Base-by-base conservation (phyloP, 2,888 invertebrate species). In the Phengaris alcon region DNA sequence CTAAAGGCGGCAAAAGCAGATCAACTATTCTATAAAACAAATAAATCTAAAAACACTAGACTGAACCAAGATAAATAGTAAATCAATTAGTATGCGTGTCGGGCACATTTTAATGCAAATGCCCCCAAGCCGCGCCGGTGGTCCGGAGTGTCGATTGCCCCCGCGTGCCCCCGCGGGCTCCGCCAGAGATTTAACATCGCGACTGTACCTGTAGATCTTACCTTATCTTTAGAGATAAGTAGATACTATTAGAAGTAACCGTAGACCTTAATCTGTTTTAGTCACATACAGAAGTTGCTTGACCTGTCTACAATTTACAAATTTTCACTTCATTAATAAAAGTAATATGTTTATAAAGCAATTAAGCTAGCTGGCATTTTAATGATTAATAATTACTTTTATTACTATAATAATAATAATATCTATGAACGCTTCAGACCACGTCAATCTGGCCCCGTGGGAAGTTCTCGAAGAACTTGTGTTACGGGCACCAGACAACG, bases 31-130 rank as follows among this genome's bases (percentile, higher is more conserved):
- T 52, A 52, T 52, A 52, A 10, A 52, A 10, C 10, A 52, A 52
- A 52, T 52, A 52, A 52, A 10, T 52, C 9, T 22, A 44, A 64
- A 75, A 75, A 68, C 54, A 35, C 35, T 35, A 35, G 35, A 35
- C 73, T 76, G 76, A 74, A 73, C 46, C 51, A 15, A 70, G 15
- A 64, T 48, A 51, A 76, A 69, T 75, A 48, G 68, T 74, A 48
- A 82, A 87, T 88, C 90, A 90, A 90, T 91, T 91, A 91, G 88
- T 86, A 88, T 86, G 85, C 87, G 88, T 89, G 90, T 89, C 85
- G 81, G 79, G 48, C 80, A 86, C 87, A 90, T 91, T 91, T 90
- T 90, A 90, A 91, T 91, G 91, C 88, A 85, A 91, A 91, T 91
- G 85, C 46, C 75, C 72, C 52, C 48, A 76, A 83, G 83, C 84